phyloP scores from a whole-genome alignment of 2,113 vertebrate genomes.

The Dipodomys merriami region DNA sequence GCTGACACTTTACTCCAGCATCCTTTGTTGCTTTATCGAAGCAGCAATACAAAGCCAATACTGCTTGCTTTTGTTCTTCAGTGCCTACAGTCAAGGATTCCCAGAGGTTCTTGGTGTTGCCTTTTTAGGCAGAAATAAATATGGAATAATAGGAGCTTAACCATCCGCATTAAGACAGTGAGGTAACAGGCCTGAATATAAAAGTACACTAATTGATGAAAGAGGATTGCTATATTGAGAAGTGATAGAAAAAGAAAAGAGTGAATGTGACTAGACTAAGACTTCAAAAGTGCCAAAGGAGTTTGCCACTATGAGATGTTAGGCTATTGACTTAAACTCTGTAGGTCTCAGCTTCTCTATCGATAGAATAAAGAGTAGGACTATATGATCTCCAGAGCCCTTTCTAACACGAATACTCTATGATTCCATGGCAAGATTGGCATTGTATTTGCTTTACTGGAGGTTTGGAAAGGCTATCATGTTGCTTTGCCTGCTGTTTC shows the following conservation, averaged over 20 bases:
- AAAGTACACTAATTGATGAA: not conserved
- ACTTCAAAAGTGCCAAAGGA: not conserved
- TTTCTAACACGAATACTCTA: not conserved
- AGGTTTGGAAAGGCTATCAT: not conserved
- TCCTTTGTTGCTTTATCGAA: constrained; percentile 41
- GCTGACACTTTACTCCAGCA: not conserved
- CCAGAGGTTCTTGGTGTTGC: not conserved
- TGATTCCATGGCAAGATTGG: not conserved
- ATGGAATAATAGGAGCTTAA: not conserved
- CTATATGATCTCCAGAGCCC: not conserved
- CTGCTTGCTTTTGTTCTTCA: constrained; percentile 2
- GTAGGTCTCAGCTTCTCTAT: constrained; percentile 28
- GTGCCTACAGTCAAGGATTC: not conserved
- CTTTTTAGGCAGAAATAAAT: constrained; percentile 15
- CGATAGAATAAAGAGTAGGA: constrained; percentile 11
- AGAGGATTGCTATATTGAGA: not conserved
- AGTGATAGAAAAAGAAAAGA: constrained; percentile 16
- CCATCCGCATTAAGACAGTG: not conserved
- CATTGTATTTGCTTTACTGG: not conserved
- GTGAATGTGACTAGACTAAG: not conserved
- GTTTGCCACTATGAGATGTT: not conserved
- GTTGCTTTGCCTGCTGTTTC: not conserved
- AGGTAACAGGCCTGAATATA: constrained; percentile 25
- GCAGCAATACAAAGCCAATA: not conserved
- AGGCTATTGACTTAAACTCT: not conserved